A percentile compares a stretch with the other conserved stretches of the same genome.
Evolutionary conservation across 2,797 vertebrate species (phyloP).

Genomic region (Acipenser transmontanus): DNA sequence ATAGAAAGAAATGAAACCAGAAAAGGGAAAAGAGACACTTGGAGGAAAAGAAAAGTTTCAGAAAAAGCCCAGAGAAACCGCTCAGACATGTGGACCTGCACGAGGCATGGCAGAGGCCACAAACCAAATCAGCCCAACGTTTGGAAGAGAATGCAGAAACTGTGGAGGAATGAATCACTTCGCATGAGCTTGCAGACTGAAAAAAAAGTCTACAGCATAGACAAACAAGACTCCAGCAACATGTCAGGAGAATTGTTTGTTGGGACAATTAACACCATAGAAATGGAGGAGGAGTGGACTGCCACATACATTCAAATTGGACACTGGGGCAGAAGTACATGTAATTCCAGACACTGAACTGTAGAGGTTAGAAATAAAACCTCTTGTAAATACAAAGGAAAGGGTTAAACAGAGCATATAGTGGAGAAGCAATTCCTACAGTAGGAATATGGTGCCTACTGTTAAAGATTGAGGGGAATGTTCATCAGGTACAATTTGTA

Average conservation of each 20-base stretch:
- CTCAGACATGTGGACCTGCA: not conserved
- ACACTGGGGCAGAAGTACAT: too few relatives aligned
- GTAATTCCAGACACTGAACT: constrained; percentile 1
- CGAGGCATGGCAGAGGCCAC: not conserved
- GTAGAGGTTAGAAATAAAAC: not conserved
- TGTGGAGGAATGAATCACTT: not conserved
- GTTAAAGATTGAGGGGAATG: not conserved
- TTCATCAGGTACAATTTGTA: not conserved
- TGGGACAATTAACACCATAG: not conserved
- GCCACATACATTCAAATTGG: too few relatives aligned
- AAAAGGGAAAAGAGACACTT: not conserved
- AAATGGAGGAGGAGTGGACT: too few relatives aligned
- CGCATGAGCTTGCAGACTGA: not conserved
- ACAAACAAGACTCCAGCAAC: not conserved
- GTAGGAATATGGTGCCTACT: not conserved
- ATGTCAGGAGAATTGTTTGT: not conserved
- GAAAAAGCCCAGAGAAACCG: not conserved
- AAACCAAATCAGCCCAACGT: not conserved
- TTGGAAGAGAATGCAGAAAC: not conserved
- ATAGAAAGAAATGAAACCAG: not conserved
- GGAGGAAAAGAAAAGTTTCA: too few relatives aligned
- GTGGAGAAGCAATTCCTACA: not conserved
- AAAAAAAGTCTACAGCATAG: too few relatives aligned
- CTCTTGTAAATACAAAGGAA: not conserved
- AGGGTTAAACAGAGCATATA: not conserved